Evolutionary conservation across 1,140 invertebrate genomes (phyloP).

Genomic region (Rhizoglyphus robini): DNA sequence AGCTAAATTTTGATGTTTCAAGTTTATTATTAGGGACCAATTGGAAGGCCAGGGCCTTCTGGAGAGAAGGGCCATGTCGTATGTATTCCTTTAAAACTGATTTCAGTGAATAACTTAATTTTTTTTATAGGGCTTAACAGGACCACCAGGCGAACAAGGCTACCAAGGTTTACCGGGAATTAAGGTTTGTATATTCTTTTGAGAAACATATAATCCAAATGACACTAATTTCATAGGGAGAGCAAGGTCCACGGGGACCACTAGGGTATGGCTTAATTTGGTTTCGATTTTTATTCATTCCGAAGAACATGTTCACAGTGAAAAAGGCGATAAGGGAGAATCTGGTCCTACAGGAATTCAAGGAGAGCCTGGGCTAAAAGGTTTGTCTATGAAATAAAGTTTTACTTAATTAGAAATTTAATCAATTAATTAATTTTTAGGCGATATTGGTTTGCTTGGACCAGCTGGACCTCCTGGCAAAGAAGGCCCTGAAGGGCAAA

Average conservation of each 20-base stretch:
- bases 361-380: background rate
- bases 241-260: background rate
- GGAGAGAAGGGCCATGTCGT: background rate
- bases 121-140: background rate
- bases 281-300: background rate
- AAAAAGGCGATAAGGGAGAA: conserved; percentile 4
- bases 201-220: background rate
- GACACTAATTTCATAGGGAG: background rate
- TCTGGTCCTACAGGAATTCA: background rate
- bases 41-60: background rate
- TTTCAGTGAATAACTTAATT: background rate
- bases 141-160: background rate
- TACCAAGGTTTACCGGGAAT: conserved; percentile 3
- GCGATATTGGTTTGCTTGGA: background rate
- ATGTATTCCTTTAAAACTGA: background rate
- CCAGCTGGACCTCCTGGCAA: background rate
- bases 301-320: background rate
- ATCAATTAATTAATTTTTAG: background rate
- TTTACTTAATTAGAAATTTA: background rate
- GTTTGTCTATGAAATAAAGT: background rate
- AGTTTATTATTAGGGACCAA: background rate
- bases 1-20: background rate
- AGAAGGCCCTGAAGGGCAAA: conserved; percentile 3
- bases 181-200: background rate
- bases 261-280: background rate